Percentiles rank a stretch among this genome's conserved stretches.
phyloP scores from a whole-genome alignment of 2,797 vertebrate species.

The Leptoclinus maculatus region DNA sequence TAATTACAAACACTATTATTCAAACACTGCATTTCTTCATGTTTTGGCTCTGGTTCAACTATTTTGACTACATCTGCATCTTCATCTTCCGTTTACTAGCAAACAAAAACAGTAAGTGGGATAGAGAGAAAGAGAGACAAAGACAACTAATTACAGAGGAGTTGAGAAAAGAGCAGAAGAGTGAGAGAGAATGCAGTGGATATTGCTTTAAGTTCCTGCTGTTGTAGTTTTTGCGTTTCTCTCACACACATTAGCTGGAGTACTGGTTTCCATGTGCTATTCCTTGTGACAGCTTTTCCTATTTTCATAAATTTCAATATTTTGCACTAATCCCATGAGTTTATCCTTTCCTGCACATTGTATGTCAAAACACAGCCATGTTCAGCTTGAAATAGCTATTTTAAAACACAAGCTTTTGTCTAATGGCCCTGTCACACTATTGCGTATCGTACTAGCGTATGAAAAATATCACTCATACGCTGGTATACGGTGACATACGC shows the following conservation, averaged over 20 bases:
- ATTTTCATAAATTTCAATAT: constrained; percentile 34
- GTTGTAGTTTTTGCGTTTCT: constrained; percentile 46
- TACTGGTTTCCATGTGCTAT: constrained; percentile 20
- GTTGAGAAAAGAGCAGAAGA: constrained; percentile 1
- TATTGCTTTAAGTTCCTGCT: constrained; percentile 50
- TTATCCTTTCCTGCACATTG: not conserved
- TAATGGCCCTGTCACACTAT: no score
- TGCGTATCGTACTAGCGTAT: no score
- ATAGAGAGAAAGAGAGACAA: constrained; percentile 2
- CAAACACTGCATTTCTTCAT: constrained; percentile 25
- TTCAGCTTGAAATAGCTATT: not conserved
- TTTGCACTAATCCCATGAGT: constrained; percentile 5
- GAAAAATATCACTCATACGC: no score
- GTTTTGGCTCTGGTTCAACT: constrained; percentile 30
- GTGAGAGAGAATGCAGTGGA: not conserved
- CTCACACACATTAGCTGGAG: not conserved
- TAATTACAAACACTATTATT: constrained; percentile 23
- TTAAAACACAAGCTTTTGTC: constrained; percentile 2
- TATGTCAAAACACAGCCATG: not conserved
- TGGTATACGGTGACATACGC: no score
- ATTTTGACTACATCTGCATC: constrained; percentile 27
- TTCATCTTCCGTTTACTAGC: constrained; percentile 25
- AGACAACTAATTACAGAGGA: constrained; percentile 14
- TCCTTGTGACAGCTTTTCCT: constrained; percentile 29
- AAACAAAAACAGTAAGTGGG: constrained; percentile 25